Evolutionary conservation across 2,888 invertebrate genomes (phyloP).

Genomic region (Caradrina clavipalpis): DNA sequence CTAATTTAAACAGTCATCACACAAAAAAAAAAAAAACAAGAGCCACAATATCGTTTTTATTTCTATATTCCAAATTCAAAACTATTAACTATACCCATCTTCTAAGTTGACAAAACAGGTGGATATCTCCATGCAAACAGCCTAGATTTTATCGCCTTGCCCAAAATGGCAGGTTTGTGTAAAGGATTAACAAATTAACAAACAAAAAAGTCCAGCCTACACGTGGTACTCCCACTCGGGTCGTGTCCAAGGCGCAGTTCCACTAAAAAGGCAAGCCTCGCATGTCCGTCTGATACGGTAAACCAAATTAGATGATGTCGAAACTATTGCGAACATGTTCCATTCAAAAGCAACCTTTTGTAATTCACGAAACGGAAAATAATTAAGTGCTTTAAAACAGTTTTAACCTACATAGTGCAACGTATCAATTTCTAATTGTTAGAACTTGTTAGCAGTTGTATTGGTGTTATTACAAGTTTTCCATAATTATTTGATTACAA

Average conservation of each 20-base stretch:
- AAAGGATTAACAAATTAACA: slow-evolving; percentile 47
- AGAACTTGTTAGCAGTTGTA: slow-evolving; percentile 12
- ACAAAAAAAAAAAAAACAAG: not conserved
- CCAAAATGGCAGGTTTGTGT: slow-evolving; percentile 50
- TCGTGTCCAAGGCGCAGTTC: slow-evolving; percentile 32
- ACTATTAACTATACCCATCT: slow-evolving; percentile 12
- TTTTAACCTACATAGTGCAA: slow-evolving; percentile 41
- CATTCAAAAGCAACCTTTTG: slow-evolving; percentile 36
- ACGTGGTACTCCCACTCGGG: slow-evolving; percentile 50
- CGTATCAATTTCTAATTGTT: slow-evolving; percentile 44
- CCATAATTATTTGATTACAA: slow-evolving; percentile 6
- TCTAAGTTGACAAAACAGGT: slow-evolving; percentile 29
- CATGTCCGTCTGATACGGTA: slow-evolving; percentile 23
- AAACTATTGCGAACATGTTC: slow-evolving; percentile 36
- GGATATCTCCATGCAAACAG: slow-evolving; percentile 39
- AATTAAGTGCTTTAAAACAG: slow-evolving; percentile 26
- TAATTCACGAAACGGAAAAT: slow-evolving; percentile 44
- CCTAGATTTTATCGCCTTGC: slow-evolving; percentile 48
- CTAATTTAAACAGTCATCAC: too few species aligned
- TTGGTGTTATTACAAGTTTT: slow-evolving; percentile 6
- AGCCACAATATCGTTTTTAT: not conserved
- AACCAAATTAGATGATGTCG: slow-evolving; percentile 44
- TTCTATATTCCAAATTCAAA: not conserved
- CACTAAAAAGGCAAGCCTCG: slow-evolving; percentile 46
- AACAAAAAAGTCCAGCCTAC: too few species aligned